phyloP scores from a whole-genome alignment of 2,888 invertebrate genomes.

The Lycophotia porphyrea region DNA sequence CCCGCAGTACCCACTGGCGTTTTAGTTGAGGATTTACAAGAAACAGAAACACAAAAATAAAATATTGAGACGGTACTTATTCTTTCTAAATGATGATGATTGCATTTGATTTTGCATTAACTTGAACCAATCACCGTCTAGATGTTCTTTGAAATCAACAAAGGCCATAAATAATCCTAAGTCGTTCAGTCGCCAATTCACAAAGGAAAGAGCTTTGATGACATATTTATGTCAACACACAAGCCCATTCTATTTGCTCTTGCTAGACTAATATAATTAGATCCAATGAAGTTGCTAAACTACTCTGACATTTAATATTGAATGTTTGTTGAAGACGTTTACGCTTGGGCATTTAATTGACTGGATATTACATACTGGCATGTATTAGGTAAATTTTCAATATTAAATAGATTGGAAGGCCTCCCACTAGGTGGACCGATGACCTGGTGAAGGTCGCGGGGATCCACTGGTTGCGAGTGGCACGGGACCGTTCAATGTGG shows the following conservation, averaged over 20 bases:
- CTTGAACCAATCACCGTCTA: not conserved
- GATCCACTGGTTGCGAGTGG: no score
- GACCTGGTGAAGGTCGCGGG: no score
- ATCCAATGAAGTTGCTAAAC: constrained; percentile 36
- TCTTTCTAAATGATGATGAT: constrained; percentile 5
- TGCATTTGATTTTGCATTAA: not conserved
- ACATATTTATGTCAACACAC: constrained; percentile 50
- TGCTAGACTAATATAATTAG: constrained; percentile 39
- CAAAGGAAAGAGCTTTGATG: constrained; percentile 51
- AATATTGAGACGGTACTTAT: not conserved
- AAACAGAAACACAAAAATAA: not conserved
- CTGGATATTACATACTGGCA: not conserved
- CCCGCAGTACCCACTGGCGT: no score
- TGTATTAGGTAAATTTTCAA: not conserved
- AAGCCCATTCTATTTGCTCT: constrained; percentile 32
- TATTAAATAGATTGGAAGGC: no score
- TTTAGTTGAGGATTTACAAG: no score
- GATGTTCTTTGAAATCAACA: constrained; percentile 15
- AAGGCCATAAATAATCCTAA: constrained; percentile 41
- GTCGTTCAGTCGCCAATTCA: constrained; percentile 30
- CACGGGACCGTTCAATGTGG: no score
- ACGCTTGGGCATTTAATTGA: constrained; percentile 1
- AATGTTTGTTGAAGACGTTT: constrained; percentile 3
- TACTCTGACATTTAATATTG: constrained; percentile 37
- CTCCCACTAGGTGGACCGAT: no score